Base-by-base conservation (phyloP, 1,140 invertebrate genomes). In the Camponotus floridanus region DNA sequence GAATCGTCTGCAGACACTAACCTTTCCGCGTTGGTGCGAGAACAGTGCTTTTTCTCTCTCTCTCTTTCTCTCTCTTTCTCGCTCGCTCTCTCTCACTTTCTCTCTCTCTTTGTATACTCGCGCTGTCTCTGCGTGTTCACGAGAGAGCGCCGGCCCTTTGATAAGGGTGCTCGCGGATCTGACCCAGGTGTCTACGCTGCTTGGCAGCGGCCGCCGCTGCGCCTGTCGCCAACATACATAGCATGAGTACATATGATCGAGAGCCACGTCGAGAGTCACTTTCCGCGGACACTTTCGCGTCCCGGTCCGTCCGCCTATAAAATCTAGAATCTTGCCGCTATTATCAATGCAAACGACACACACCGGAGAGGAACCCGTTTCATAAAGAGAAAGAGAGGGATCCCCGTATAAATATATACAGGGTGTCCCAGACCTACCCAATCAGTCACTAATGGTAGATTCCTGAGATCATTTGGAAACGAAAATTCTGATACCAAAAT, bases 121-220 rank as follows among this genome's bases (percentile, higher is more conserved):
- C 42, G 57, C n/a, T 67, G 78, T 83, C 68, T 83, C 92, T 89
- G 87, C 85, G 91, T 88, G 92, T 95, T 96, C 96, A 97, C 95
- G 97, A 97, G 94, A 97, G 96, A 95, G 97, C 97, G 95, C 97
- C 97, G 94, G 98, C 97, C 96, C 98, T 98, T 97, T 98, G 98
- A 96, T 98, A 98, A 95, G 98, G 98, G 97, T 98, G 98, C 95
- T 98, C 98, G 96, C 97, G 96, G 95, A 98, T 97, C 95, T 97
- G 97, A 96, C 97, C 96, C 96, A 98, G 96, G 96, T 97, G 97
- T 94, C 97, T 96, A 94, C 97, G 96, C 95, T 97, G 96, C 95
- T 97, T 97, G 91, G 96, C 96, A 95, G 96, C 97, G 95, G 97
- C 97, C 96, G 97, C 97, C 64, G 79, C 79, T 96, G 97, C 96